A percentile compares a stretch with the other conserved stretches of the same genome.
These are phyloP conservation scores for Calcarius lapponicus DNA, from an alignment of 2,797 vertebrate species.

Conservation along the genomic window DNA sequence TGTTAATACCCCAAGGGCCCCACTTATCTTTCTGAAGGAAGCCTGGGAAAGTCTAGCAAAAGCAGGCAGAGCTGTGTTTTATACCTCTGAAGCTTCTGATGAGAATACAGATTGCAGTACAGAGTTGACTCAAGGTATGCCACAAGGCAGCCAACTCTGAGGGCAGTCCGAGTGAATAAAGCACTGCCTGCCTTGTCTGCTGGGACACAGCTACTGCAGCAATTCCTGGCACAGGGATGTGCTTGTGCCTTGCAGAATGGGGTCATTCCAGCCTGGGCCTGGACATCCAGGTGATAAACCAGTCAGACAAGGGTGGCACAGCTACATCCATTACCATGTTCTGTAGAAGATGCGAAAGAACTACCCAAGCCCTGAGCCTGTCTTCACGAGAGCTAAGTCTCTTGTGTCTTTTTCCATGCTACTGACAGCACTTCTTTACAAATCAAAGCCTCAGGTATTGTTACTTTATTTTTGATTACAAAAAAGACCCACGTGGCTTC, in stretches of 20 bases:
- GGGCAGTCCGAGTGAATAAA: not conserved
- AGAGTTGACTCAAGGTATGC: not conserved
- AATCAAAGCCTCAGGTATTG: not conserved
- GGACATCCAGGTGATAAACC: not conserved
- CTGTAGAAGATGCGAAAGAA: not conserved
- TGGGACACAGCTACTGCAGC: not conserved
- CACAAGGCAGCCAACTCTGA: not conserved
- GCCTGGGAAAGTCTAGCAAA: constrained; percentile 32
- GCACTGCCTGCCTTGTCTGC: not conserved
- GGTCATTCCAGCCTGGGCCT: not conserved
- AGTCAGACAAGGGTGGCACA: not conserved
- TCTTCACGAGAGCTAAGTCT: not conserved
- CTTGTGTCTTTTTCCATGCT: not conserved
- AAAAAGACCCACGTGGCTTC: not conserved
- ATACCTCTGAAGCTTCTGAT: not conserved
- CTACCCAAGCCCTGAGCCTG: not conserved
- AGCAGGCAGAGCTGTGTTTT: not conserved
- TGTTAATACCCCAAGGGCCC: not conserved
- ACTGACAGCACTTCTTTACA: not conserved
- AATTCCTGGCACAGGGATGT: not conserved
- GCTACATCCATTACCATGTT: not conserved
- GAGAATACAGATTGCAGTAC: not conserved
- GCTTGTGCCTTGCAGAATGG: fast-evolving
- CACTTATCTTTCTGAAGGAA: constrained; percentile 30
- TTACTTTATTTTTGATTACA: not conserved